Evolutionary conservation across 2,888 invertebrate genomes (phyloP).

Genomic region (Hymenopus coronatus): DNA sequence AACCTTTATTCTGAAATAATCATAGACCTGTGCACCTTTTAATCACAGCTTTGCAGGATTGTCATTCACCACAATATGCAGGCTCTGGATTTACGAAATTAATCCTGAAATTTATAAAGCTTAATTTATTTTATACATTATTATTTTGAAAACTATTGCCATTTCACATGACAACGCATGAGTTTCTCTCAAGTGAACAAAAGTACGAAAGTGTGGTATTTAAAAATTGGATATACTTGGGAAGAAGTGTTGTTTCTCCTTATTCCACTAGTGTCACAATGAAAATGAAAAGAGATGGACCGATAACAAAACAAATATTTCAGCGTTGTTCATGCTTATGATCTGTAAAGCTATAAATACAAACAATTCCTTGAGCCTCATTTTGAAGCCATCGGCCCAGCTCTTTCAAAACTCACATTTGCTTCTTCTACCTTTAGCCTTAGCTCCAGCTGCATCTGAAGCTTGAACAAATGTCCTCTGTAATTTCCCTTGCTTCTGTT

Average conservation of each 20-base stretch:
- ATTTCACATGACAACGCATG: too few species aligned
- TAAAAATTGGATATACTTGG: too few species aligned
- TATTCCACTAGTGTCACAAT: not conserved
- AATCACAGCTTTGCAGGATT: too few species aligned
- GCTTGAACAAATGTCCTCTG: constrained; percentile 75
- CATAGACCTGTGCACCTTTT: too few species aligned
- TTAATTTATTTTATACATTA: not conserved
- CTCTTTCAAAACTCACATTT: constrained; percentile 13
- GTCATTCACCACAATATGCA: too few species aligned
- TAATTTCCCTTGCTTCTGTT: constrained; percentile 58
- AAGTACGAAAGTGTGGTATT: too few species aligned
- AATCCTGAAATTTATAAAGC: too few species aligned
- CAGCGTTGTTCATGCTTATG: not conserved
- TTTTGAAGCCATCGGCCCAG: not conserved
- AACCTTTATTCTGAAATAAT: too few species aligned
- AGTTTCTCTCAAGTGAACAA: too few species aligned
- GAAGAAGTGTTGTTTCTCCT: not conserved
- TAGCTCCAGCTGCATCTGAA: constrained; percentile 73
- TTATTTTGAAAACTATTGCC: not conserved
- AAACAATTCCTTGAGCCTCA: not conserved
- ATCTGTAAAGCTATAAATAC: not conserved
- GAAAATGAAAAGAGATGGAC: not conserved
- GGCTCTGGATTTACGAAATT: too few species aligned
- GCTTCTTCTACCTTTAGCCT: constrained; percentile 64
- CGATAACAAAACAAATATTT: not conserved